Conservation (phyloP, 2,797 vertebrate genomes). For the Threskiornis aethiopicus region DNA sequence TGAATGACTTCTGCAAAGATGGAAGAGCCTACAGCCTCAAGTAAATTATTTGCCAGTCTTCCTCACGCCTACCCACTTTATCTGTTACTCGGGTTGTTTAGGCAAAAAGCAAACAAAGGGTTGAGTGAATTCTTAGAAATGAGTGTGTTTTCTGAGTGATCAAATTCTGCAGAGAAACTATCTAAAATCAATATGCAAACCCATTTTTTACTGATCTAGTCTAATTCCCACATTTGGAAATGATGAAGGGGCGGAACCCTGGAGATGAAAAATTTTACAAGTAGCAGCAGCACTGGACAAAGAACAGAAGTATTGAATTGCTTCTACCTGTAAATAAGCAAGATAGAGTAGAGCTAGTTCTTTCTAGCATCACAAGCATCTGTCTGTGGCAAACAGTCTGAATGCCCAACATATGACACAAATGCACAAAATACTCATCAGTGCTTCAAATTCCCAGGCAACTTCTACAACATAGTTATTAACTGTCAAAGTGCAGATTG, state of each 20-base stretch:
- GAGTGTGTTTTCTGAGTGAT: neutral
- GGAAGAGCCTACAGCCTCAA: neutral
- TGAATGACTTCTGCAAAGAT: neutral
- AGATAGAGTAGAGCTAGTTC: neutral
- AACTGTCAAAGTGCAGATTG: neutral
- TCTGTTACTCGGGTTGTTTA: neutral
- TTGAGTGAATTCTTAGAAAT: neutral
- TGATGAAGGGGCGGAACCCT: neutral
- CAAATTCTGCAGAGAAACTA: neutral
- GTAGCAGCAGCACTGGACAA: neutral
- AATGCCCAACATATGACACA: neutral
- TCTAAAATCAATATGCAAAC: neutral
- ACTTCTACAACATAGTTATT: neutral
- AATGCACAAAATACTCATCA: neutral
- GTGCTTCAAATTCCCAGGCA: neutral
- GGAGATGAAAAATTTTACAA: neutral
- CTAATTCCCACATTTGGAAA: neutral
- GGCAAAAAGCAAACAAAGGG: neutral
- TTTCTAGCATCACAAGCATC: neutral
- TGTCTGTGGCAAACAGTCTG: neutral
- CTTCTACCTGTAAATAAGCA: neutral
- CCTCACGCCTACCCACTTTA: neutral
- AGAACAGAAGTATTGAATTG: neutral
- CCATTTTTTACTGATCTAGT: neutral
- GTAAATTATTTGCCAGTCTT: neutral